A percentile compares a stretch with the other conserved stretches of the same genome.
These are phyloP conservation scores for Cephus pygmeus DNA, from an alignment of 2,888 invertebrate species.

Conservation along the genomic window DNA sequence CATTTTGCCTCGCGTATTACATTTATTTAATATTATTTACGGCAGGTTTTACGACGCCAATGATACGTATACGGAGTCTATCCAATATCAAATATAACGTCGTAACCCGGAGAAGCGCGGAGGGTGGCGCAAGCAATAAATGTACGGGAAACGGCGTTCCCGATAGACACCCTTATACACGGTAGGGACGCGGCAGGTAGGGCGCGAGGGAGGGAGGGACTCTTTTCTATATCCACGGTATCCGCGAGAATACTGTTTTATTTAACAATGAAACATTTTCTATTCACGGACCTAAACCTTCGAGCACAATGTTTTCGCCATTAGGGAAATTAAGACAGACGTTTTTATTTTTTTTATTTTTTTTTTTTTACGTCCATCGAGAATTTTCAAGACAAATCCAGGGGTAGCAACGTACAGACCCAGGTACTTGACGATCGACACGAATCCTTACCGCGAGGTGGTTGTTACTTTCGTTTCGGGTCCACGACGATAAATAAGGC, in stretches of 20 bases:
- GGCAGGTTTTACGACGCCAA: constrained; percentile 62
- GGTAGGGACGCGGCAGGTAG: not conserved
- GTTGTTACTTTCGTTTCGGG: not conserved
- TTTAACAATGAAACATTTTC: not conserved
- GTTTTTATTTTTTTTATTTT: not conserved
- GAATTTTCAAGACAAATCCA: not conserved
- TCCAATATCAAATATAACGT: constrained; percentile 66
- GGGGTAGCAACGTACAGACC: not conserved
- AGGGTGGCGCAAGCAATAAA: constrained; percentile 61
- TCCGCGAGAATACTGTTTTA: not conserved
- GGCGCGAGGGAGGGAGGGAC: not conserved
- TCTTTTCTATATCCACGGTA: not conserved
- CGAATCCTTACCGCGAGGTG: not conserved
- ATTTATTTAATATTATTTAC: constrained; percentile 66
- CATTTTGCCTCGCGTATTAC: constrained; percentile 61
- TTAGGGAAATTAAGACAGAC: not conserved
- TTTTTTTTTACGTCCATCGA: not conserved
- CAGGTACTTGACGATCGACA: not conserved
- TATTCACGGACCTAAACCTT: constrained; percentile 13
- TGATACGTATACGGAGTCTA: constrained; percentile 64
- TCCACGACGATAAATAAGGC: not conserved
- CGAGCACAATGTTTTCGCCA: constrained; percentile 12
- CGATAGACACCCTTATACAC: constrained; percentile 53
- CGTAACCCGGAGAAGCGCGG: constrained; percentile 56
- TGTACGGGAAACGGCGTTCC: constrained; percentile 63